Evolutionary conservation across 2,797 vertebrate genomes (phyloP), one percentile per base, ranked within the genome.

Genomic region (Sebastes nivosus): DNA sequence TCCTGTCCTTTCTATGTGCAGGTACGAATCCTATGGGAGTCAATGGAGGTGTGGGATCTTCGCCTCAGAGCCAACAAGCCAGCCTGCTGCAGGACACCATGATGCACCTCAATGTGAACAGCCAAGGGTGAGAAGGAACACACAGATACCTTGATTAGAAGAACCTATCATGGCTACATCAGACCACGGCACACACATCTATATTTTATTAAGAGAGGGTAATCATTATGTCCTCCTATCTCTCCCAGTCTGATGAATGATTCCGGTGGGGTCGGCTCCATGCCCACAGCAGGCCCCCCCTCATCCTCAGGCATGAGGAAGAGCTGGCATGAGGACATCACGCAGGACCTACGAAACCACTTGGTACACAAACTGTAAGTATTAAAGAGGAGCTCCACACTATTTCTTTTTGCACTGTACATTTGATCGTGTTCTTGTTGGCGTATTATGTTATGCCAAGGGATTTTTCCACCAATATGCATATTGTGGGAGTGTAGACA

Each of bases 291-390:
- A 83, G 95, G 95, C 75, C 97, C 98, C 61, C 97, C 97, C 86
- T 96, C 98, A 36, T 95, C 93, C 80, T 94, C 96, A 0, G 97
- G 97, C 88, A 98, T 99, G 95, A 96, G 97, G 92, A 99, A 99
- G 93, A 96, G 90, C 67, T 99, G 98, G 98, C 98, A 98, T 72
- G 98, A 98, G 89, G 97, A 99, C 93, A 98, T 99, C 88, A 99
- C 97, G 67, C 97, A 98, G 94, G 97, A 98, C 93, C 96, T 98
- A 73, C 94, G 97, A 86, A 98, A 97, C 94, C 97, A 98, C 92
- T 95, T 98, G 86, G 97, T 98, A 84, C 97, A 98, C 93, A 98
- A 98, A 96, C 96, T 98, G 97, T 98, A 95, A 94, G 96, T 92
- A 71, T 54, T 52, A 11, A 58, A 75, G 20, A 38, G 52, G 29